A percentile compares a stretch with the other conserved stretches of the same genome.
Conservation (phyloP, 2,797 vertebrate species). For the Nyctalus aviator region DNA sequence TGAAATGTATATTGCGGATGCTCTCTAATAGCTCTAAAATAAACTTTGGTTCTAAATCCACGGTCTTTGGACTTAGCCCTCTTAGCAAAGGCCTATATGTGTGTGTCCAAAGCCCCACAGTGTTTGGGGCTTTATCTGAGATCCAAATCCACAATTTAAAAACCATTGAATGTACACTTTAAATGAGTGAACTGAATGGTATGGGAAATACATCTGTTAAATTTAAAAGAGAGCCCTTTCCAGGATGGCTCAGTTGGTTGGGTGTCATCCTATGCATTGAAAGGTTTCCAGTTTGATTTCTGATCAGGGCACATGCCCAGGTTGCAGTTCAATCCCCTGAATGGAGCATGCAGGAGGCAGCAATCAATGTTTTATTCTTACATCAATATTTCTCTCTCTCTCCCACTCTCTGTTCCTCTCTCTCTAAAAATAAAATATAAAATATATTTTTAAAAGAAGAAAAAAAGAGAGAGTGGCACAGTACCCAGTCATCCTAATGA, state of each 20-base stretch:
- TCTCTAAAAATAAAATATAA: not conserved
- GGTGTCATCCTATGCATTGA: not conserved
- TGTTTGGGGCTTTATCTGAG: not conserved
- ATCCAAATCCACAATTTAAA: not conserved
- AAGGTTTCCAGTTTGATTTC: not conserved
- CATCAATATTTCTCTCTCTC: not conserved
- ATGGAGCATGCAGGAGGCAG: not conserved
- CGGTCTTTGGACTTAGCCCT: not conserved
- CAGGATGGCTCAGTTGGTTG: not conserved
- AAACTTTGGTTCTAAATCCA: not conserved
- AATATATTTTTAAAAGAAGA: not conserved
- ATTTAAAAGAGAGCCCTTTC: not conserved
- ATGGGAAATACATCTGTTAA: not conserved
- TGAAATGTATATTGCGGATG: not conserved
- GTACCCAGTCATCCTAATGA: not conserved
- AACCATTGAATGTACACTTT: not conserved
- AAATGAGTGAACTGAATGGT: not conserved
- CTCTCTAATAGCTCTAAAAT: not conserved
- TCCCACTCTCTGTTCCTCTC: not conserved
- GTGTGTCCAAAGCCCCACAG: not conserved
- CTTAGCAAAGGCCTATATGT: not conserved
- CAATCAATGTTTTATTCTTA: not conserved
- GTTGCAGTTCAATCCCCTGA: not conserved
- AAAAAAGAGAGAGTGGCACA: not conserved
- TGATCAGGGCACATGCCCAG: not conserved